phyloP scores from a whole-genome alignment of 2,113 vertebrate genomes.

The Symphodus melops region DNA sequence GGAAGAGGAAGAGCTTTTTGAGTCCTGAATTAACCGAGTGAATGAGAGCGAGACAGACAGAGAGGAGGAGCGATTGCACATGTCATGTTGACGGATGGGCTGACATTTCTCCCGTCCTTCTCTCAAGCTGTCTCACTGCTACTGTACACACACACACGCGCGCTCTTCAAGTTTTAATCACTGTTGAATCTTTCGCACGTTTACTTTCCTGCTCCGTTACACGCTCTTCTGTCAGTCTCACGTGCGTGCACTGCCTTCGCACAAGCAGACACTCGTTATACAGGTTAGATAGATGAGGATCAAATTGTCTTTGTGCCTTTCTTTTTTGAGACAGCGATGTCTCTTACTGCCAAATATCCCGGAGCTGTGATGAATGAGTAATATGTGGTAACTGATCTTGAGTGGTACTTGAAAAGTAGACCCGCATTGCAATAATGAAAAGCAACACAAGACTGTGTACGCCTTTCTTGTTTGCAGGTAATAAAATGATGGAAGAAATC shows the following conservation, averaged over 20 bases:
- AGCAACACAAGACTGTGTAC: no score
- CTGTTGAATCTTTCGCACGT: constrained; percentile 24
- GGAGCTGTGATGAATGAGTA: no score
- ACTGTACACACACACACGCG: constrained; percentile 23
- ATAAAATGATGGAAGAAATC: no score
- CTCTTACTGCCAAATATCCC: no score
- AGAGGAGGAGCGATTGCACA: constrained; percentile 51
- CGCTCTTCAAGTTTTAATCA: constrained; percentile 27
- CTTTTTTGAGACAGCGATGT: no score
- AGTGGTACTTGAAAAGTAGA: no score
- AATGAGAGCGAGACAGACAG: constrained; percentile 26
- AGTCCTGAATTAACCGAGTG: constrained; percentile 33
- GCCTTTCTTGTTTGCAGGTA: no score
- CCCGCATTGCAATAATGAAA: no score
- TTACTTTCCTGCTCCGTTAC: constrained; percentile 2
- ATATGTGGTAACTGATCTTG: no score
- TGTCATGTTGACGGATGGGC: constrained; percentile 70
- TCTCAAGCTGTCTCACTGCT: constrained; percentile 46
- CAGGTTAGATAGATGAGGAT: no score
- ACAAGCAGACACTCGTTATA: no score
- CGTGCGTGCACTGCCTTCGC: not conserved
- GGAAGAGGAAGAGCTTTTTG: constrained; percentile 7
- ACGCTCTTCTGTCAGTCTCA: not conserved
- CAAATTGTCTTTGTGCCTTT: no score
- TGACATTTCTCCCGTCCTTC: constrained; percentile 44